Evolutionary conservation across 2,888 invertebrate species (phyloP), one percentile per base, ranked within the genome.

Genomic region (Apamea sordens): DNA sequence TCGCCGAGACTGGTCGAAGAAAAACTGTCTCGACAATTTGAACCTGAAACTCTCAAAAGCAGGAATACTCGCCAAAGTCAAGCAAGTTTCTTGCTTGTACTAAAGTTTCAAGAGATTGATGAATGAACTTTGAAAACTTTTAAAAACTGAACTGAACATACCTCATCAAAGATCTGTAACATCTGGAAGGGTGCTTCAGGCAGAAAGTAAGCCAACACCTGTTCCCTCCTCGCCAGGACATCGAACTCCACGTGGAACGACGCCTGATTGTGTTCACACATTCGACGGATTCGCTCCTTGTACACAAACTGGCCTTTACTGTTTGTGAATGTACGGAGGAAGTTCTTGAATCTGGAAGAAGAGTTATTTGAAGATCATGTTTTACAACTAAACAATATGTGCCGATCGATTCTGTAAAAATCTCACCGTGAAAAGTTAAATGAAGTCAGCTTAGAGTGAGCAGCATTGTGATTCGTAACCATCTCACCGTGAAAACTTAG

Each of bases 111-210:
- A 50, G 21, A 50, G 7, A 50, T 50, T 50, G 18, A 11, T 44
- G 50, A 50, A 18, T 50, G 50, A 7, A 50, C 7, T 50, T 50
- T 50, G 7, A 50, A 50, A 21, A 7, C 7, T 18, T 41, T 41
- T 41, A 65, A 56, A 36, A 64, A 41, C 8, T 32, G 1, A 32
- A 13, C 0, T 3, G 7, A 70, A 24, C 77, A 28, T 5, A 92
- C 99, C 95, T 99, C 98, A 94, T 99, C 99, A 93, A 99, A 99
- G 86, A 99, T 99, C 93, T 98, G 98, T n/a, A 99, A 95, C 98
- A 99, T 99, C 96, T 99, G 99, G 86, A 98, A 98, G 0, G 99
- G 99, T 0, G 99, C 99, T 94, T 99, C 99, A 0, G 99, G 99
- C 73, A 99, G 93, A 94, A 99, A 99, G 94, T 99, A 99, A 0